Evolutionary conservation across 2,888 invertebrate genomes (phyloP).

Genomic region (Tipula helvola): DNA sequence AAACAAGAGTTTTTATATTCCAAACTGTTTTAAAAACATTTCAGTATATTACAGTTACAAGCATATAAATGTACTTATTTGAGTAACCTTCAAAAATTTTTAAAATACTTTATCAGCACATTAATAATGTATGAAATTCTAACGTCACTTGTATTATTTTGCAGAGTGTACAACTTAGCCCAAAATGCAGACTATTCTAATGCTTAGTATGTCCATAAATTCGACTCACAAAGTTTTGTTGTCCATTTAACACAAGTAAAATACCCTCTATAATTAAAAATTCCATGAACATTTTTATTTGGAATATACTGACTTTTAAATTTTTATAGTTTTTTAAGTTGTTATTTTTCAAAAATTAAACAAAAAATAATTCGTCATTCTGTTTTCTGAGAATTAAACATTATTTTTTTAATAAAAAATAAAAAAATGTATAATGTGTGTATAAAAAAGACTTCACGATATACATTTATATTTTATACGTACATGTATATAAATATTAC

Average conservation of each 20-base stretch:
- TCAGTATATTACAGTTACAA: too few relatives aligned
- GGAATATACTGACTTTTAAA: background rate
- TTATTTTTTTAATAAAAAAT: background rate
- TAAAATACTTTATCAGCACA: background rate
- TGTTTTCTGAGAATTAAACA: background rate
- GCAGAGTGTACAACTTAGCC: background rate
- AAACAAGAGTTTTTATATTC: too few relatives aligned
- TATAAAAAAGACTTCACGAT: background rate
- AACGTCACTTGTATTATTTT: background rate
- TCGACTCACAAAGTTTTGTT: background rate
- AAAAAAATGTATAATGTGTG: background rate
- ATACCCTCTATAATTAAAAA: background rate
- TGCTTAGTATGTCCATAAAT: background rate
- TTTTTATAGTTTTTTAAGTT: background rate
- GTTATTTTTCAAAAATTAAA: background rate
- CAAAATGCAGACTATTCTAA: background rate
- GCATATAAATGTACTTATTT: background rate
- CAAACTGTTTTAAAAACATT: too few relatives aligned
- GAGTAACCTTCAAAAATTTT: background rate
- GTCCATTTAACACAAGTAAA: background rate
- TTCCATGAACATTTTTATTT: background rate
- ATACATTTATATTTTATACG: background rate
- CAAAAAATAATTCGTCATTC: slow-evolving; percentile 4
- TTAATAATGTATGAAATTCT: background rate
- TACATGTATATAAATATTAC: background rate